phyloP scores from a whole-genome alignment of 2,113 vertebrate genomes.

The Microcebus jonahi region DNA sequence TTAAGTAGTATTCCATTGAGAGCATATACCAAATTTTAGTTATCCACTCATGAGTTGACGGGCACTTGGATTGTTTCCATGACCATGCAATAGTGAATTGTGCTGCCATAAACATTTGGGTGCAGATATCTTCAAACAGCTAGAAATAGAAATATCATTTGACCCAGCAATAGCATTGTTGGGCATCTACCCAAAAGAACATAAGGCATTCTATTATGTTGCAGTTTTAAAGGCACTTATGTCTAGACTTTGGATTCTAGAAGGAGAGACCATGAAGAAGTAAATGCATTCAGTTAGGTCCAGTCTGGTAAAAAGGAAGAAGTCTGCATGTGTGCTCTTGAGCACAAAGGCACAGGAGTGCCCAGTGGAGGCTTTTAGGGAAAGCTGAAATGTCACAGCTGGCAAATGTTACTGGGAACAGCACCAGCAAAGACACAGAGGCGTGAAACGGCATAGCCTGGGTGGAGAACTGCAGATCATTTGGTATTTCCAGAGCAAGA shows the following conservation, averaged over 20 bases:
- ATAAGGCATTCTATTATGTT: not conserved
- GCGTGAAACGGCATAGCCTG: rapidly evolving
- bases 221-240: not conserved
- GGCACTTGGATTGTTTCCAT: no score
- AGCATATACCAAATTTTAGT: no score
- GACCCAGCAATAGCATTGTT: no score
- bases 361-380: not conserved
- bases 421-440: not conserved
- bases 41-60: no score
- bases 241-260: not conserved
- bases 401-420: not conserved
- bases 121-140: no score
- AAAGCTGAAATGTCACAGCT: not conserved
- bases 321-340: not conserved
- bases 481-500: not conserved
- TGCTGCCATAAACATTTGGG: no score
- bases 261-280: not conserved
- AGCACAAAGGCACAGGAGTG: not conserved
- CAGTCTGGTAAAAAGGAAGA: not conserved
- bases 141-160: no score
- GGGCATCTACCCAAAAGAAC: no score
- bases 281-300: not conserved
- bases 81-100: no score
- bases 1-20: no score
- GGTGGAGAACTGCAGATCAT: not conserved